These are phyloP conservation scores for Etheostoma spectabile DNA, from an alignment of 2,113 vertebrate species.

Conservation along the genomic window DNA sequence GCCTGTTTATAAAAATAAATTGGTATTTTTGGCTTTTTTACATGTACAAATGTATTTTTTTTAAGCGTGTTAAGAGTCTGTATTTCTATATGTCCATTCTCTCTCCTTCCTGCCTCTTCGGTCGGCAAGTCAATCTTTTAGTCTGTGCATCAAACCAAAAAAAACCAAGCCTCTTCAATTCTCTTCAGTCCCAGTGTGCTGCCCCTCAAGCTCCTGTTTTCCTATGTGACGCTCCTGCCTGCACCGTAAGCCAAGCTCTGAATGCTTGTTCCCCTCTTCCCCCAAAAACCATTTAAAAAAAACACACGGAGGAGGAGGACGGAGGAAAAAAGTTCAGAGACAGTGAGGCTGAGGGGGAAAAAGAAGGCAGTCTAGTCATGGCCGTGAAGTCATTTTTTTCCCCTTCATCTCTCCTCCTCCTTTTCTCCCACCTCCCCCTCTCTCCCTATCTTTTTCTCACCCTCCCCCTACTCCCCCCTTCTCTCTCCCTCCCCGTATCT, in stretches of 20 bases:
- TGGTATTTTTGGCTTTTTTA: constrained; percentile 26
- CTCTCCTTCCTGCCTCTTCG: constrained; percentile 31
- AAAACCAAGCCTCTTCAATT: constrained; percentile 47
- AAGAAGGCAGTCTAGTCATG: constrained; percentile 70
- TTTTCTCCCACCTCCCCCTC: constrained; percentile 63
- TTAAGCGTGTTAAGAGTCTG: constrained; percentile 24
- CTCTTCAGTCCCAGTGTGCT: constrained; percentile 53
- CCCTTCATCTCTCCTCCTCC: constrained; percentile 74
- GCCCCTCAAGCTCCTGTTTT: constrained; percentile 64
- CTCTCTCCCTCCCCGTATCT: constrained; percentile 64
- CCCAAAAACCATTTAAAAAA: constrained; percentile 82
- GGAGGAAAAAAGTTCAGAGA: constrained; percentile 68
- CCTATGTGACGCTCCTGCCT: constrained; percentile 75
- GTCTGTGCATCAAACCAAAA: constrained; percentile 63
- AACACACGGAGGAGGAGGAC: constrained; percentile 56
- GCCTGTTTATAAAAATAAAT: constrained; percentile 42
- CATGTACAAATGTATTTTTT: background rate
- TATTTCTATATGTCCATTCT: constrained; percentile 31
- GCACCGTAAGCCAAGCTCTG: constrained; percentile 78
- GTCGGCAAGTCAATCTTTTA: constrained; percentile 46
- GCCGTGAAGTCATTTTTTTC: constrained; percentile 77
- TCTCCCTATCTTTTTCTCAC: constrained; percentile 38
- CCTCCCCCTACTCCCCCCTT: constrained; percentile 54
- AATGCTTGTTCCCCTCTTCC: constrained; percentile 79
- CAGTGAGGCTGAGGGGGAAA: constrained; percentile 75